A percentile compares a stretch with the other conserved stretches of the same genome.
Evolutionary conservation across 2,797 vertebrate genomes (phyloP).

Genomic region (Anniella stebbinsi): DNA sequence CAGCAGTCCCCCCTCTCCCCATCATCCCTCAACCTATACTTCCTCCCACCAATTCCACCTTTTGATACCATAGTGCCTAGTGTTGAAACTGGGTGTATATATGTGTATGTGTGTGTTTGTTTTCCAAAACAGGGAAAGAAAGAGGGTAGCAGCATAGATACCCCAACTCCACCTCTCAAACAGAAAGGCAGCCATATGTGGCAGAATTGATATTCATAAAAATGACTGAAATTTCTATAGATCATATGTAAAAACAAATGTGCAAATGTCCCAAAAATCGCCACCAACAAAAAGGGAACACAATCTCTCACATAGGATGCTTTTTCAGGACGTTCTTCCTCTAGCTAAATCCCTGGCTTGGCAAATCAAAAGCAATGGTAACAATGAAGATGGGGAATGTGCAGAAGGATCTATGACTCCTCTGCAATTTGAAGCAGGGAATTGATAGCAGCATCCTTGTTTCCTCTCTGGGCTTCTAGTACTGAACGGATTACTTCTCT

Average conservation of each 20-base stretch:
- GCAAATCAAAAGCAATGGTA: slow-evolving; percentile 64
- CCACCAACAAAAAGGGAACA: slow-evolving; percentile 17
- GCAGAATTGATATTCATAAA: slow-evolving; percentile 38
- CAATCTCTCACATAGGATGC: slow-evolving; percentile 50
- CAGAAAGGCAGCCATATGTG: slow-evolving; percentile 41
- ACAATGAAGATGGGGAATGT: slow-evolving; percentile 29
- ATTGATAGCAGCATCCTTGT: slow-evolving; percentile 95
- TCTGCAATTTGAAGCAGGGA: slow-evolving; percentile 96
- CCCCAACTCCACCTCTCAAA: slow-evolving; percentile 3
- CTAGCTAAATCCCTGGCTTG: slow-evolving; percentile 71
- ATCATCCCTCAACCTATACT: background rate
- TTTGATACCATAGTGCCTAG: slow-evolving; percentile 64
- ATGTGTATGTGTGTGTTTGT: slow-evolving; percentile 28
- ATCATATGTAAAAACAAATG: slow-evolving; percentile 49
- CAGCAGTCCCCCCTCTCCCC: slow-evolving; percentile 13
- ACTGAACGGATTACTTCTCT: slow-evolving; percentile 94
- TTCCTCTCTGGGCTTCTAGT: slow-evolving; percentile 93
- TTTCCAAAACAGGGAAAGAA: background rate
- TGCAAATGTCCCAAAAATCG: slow-evolving; percentile 32
- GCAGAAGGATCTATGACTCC: slow-evolving; percentile 85
- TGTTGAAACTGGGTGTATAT: slow-evolving; percentile 39
- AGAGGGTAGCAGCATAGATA: slow-evolving; percentile 40
- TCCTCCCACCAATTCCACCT: background rate
- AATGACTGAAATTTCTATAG: slow-evolving; percentile 55
- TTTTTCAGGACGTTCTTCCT: slow-evolving; percentile 63